Evolutionary conservation across 2,113 vertebrate species (phyloP), one percentile per base, ranked within the genome.

Genomic region (Nymphicus hollandicus): DNA sequence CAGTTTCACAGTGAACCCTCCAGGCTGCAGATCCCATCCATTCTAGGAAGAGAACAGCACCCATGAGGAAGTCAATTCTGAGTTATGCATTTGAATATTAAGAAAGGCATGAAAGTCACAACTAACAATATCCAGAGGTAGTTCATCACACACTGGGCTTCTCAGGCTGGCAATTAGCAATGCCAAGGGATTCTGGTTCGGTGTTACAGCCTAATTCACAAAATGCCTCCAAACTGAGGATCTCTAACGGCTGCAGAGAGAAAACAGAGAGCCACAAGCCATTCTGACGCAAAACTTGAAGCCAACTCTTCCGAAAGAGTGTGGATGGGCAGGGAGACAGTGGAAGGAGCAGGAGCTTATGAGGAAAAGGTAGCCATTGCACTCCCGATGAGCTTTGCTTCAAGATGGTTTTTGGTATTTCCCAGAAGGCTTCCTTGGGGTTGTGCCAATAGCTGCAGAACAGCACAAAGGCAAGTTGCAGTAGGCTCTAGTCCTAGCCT

Each of bases 321-420:
- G 1, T 5, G 5, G 56, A 13, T 11, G 44, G 43, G 18, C 27
- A 49, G 24, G 39, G 28, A 60, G 61, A 18, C 3, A 41, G 31
- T 11, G 6, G 31, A 23, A 72, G 47, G 17, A 49, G 31, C 0
- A 5, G 9, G 14, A 66, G 31, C 46, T 56, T 27, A 8, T 0
- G 1, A 35, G 23, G 23, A 68, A 22, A 39, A 18, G 16, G 20
- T 41, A 71, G 56, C 15, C 3, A 0, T 5, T 6, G 60, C 4
- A 35, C 86, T 52, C 33, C 33, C 8, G 33, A 1, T 0, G 4
- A 18, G 23, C 20, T 88, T 74, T 4, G 4, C 39, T 76, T 44
- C 22, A 7, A 8, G 18, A 56, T 9, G 18, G 14, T 61, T 46
- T 65, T 17, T 18, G 27, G 41, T 16, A 17, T 19, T 56, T 33